Conservation (phyloP, 2,888 invertebrate species). For the Terebella lapidaria region DNA sequence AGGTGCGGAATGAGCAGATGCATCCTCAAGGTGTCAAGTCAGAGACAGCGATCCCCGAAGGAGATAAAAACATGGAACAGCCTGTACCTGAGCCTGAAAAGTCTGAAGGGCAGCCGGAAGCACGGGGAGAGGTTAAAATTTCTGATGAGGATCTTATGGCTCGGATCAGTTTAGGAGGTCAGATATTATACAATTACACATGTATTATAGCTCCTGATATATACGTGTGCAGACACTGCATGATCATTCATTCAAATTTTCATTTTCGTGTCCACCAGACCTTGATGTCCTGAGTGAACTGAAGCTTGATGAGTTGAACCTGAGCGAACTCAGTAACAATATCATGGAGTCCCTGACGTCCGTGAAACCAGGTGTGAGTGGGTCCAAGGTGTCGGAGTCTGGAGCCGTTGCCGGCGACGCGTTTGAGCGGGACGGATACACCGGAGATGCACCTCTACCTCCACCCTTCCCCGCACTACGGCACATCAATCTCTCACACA, state of each 20-base stretch:
- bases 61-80: not conserved
- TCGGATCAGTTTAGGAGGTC: no score
- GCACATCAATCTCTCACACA: slow-evolving; percentile 42
- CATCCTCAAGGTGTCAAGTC: no score
- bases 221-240: no score
- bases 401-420: not conserved
- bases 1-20: no score
- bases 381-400: not conserved
- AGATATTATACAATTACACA: no score
- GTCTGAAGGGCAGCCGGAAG: not conserved
- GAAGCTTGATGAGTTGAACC: slow-evolving; percentile 14
- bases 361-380: no score
- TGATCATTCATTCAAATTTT: no score
- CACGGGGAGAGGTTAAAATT: not conserved
- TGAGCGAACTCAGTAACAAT: not conserved
- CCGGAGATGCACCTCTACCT: slow-evolving; percentile 11
- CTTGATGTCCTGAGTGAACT: slow-evolving; percentile 2
- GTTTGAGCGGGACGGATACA: not conserved
- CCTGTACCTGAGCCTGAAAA: not conserved
- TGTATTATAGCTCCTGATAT: no score
- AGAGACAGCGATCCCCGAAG: not conserved
- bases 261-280: no score
- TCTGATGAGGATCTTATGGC: no score
- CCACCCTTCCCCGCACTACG: slow-evolving; percentile 49
- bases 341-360: not conserved